Evolutionary conservation across 2,888 invertebrate species (phyloP).

Genomic region (Cepaea hortensis): DNA sequence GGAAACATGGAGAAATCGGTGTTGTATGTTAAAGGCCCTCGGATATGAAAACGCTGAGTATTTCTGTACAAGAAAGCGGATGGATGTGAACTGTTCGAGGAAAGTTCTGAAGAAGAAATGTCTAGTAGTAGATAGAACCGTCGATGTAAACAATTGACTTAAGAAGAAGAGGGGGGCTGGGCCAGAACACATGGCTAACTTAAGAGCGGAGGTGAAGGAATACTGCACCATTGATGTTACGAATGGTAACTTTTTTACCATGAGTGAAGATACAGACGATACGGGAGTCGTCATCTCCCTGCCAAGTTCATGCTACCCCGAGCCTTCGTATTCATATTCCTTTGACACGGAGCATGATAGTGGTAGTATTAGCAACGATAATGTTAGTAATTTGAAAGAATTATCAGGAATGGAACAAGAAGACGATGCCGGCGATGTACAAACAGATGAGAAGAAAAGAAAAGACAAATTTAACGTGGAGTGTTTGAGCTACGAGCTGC

Average conservation of each 20-base stretch:
- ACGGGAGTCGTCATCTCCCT: not conserved
- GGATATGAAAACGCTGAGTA: not conserved
- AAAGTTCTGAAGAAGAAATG: not conserved
- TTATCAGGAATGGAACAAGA: conserved; percentile 3
- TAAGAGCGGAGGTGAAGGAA: conserved; percentile 16
- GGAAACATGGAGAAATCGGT: not conserved
- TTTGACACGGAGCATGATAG: conserved; percentile 1
- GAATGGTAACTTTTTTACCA: not conserved
- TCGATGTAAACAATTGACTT: conserved; percentile 35
- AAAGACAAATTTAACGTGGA: conserved; percentile 43
- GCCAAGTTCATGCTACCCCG: not conserved
- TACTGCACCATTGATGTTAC: not conserved
- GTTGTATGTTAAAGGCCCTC: not conserved
- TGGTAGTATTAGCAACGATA: not conserved
- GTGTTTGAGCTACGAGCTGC: conserved; percentile 66
- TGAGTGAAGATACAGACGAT: not conserved
- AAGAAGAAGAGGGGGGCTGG: not conserved
- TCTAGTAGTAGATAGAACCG: not conserved
- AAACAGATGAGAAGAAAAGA: conserved; percentile 35
- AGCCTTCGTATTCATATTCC: not conserved
- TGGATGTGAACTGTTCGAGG: not conserved
- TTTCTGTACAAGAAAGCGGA: not conserved
- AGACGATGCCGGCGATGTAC: not conserved
- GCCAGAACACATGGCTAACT: conserved; percentile 8
- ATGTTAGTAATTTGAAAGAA: not conserved